These are phyloP conservation scores for Neodiprion pinetum DNA, from an alignment of 1,140 invertebrate species.

Conservation along the genomic window DNA sequence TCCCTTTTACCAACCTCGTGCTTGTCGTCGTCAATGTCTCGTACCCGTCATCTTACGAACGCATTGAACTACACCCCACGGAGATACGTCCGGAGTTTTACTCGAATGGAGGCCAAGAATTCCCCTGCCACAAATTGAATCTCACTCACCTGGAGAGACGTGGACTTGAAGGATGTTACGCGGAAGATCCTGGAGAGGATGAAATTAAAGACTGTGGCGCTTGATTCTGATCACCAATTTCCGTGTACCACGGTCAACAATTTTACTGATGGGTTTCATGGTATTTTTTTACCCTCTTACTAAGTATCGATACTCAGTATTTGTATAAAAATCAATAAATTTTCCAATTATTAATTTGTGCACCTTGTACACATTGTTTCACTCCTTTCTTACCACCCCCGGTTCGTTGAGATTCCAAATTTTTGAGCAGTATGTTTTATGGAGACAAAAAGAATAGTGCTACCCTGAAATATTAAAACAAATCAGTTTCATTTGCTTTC, in stretches of 20 bases:
- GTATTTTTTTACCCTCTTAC: slow-evolving; percentile 26
- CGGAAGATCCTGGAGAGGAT: slow-evolving; percentile 70
- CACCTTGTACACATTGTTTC: too few relatives aligned
- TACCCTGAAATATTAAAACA: too few relatives aligned
- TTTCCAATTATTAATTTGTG: too few relatives aligned
- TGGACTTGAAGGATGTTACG: slow-evolving; percentile 75
- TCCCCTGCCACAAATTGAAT: slow-evolving; percentile 77
- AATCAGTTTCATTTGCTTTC: too few relatives aligned
- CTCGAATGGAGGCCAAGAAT: slow-evolving; percentile 48
- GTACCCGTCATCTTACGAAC: slow-evolving; percentile 48
- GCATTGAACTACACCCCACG: slow-evolving; percentile 44
- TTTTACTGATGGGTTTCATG: slow-evolving; percentile 26
- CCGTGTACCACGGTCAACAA: slow-evolving; percentile 31
- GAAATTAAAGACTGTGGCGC: slow-evolving; percentile 64
- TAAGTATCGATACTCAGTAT: too few relatives aligned
- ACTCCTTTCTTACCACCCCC: too few relatives aligned
- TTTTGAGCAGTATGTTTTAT: too few relatives aligned
- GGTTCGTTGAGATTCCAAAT: too few relatives aligned
- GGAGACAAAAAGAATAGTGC: too few relatives aligned
- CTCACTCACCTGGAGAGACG: slow-evolving; percentile 72
- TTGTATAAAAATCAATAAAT: too few relatives aligned
- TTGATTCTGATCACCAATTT: slow-evolving; percentile 30
- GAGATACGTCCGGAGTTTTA: slow-evolving; percentile 56
- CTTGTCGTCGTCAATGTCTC: slow-evolving; percentile 76
- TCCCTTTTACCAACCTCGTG: slow-evolving; percentile 81